phyloP scores from a whole-genome alignment of 1,140 invertebrate species.

The Leptinotarsa undecemlineata region DNA sequence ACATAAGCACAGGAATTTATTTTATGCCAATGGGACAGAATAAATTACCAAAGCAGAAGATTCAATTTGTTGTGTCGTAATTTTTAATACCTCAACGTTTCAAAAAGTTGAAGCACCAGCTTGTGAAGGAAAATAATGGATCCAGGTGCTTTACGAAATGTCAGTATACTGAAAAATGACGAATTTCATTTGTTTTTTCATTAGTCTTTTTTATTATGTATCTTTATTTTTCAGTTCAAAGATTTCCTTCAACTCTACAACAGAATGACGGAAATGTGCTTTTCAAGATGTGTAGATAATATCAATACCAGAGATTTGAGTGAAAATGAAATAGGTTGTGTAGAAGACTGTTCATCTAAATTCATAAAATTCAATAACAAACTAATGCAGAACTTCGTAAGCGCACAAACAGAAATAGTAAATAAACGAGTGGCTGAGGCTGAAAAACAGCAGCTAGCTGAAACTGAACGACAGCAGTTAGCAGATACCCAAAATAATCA shows the following conservation, averaged over 20 bases:
- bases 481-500: neutral
- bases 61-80: no score
- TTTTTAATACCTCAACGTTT: no score
- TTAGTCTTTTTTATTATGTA: constrained; percentile 33
- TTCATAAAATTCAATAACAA: constrained; percentile 50
- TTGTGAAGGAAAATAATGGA: constrained; percentile 13
- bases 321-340: constrained; percentile 56
- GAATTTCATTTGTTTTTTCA: constrained; percentile 26
- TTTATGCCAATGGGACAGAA: no score
- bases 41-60: no score
- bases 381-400: constrained; percentile 47
- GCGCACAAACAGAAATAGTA: constrained; percentile 42
- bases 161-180: constrained; percentile 9
- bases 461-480: neutral
- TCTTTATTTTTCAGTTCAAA: constrained; percentile 72
- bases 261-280: constrained; percentile 89
- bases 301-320: constrained; percentile 81
- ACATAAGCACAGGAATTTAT: no score
- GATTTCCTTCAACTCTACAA: constrained; percentile 93
- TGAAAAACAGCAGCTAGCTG: constrained; percentile 1
- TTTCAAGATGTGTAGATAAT: constrained; percentile 87
- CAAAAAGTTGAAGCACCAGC: no score
- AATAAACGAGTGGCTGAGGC: constrained; percentile 26
- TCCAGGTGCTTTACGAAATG: constrained; percentile 29
- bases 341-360: constrained; percentile 47